Base-by-base conservation (phyloP, 2,888 invertebrate genomes). In the Apoda limacodes region DNA sequence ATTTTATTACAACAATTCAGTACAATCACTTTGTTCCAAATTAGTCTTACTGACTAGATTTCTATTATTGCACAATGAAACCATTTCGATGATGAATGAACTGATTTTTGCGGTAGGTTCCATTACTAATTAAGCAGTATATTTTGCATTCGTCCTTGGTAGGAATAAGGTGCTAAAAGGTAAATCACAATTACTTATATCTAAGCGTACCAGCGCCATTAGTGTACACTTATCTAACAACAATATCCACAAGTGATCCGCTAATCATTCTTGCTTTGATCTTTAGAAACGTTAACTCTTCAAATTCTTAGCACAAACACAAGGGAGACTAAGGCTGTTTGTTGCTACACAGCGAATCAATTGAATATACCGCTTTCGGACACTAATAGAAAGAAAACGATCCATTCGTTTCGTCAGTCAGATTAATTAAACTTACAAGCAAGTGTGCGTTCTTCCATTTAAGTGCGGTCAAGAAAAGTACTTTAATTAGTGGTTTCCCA, bases 401-500 rank as follows among this genome's bases (percentile, higher is more conserved):
- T 57, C 55, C 45, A 50, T 50, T 43, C 44, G 50, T 68, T 68
- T 59, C 71, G 60, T 68, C 68, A 66, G 59, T 48, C 55, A 59
- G 67, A 74, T 72, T 75, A 74, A 78, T 76, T 75, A 72, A 69
- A 68, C 60, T 69, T 66, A 65, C 63, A 60, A 61, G 51, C 55
- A 45, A 60, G 48, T 54, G 55, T 56, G 58, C 55, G 49, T 57
- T 59, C 52, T 64, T 60, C 66, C 61, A 68, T 71, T 71, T 64
- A 63, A 59, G 56, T 60, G 59, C 53, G 52, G 45, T 37, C 50
- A 45, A 48, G 52, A 54, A 55, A 64, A 69, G 61, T 68, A 65
- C 61, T 70, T 72, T 72, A 76, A 76, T 75, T 74, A 76, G 71
- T 65, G 62, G 62, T 69, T 74, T 71, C 70, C 72, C 65, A 71